phyloP scores from a whole-genome alignment of 1,140 invertebrate genomes.

The Whitmania pigra region DNA sequence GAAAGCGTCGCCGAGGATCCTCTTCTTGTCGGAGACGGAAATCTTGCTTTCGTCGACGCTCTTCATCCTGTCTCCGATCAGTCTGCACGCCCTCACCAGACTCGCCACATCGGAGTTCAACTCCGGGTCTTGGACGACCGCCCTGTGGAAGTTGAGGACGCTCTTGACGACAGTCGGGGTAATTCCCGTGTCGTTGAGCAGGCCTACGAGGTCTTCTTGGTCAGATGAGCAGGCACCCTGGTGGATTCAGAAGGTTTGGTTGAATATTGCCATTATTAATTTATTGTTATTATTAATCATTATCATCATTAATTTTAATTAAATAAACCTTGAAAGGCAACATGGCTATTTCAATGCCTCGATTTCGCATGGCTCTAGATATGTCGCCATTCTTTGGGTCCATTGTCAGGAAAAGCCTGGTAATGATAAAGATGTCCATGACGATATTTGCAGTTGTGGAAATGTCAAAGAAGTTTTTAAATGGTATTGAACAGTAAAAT shows the following conservation, averaged over 20 bases:
- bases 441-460: no score
- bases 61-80: background rate
- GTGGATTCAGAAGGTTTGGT: no score
- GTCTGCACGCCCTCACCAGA: background rate
- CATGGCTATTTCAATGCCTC: conserved; percentile 83
- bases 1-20: background rate
- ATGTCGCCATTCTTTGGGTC: conserved; percentile 83
- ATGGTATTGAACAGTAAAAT: no score
- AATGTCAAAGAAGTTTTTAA: no score
- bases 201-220: background rate
- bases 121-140: background rate
- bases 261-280: no score
- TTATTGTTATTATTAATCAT: no score
- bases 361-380: conserved; percentile 92
- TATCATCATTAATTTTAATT: no score
- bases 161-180: background rate
- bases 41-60: background rate
- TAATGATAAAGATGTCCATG: no score
- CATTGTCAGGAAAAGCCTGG: conserved; percentile 79
- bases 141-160: background rate
- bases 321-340: conserved; percentile 28
- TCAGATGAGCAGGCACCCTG: background rate
- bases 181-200: background rate
- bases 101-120: background rate
- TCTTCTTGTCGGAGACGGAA: background rate